Percentiles rank a stretch among this genome's conserved stretches.
Evolutionary conservation across 2,113 vertebrate species (phyloP).

Genomic region (Percopsis transmontana): DNA sequence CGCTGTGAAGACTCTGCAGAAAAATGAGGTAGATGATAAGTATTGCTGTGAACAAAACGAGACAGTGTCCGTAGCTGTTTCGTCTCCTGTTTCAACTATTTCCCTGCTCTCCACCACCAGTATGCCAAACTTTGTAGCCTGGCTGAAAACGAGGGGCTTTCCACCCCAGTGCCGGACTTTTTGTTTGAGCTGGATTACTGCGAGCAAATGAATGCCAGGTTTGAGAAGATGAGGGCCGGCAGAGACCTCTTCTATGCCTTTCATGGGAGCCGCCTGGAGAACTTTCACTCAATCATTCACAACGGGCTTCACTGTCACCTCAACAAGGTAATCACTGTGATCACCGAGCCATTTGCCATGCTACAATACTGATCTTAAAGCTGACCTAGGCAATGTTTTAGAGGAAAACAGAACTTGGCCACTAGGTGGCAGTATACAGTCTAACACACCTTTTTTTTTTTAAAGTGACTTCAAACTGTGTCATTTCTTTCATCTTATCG

Average conservation of each 20-base stretch:
- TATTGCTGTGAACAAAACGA: neutral
- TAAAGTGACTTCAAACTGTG: no score
- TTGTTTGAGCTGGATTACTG: conserved; percentile 93
- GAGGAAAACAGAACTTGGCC: no score
- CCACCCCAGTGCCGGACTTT: conserved; percentile 87
- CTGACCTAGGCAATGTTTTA: no score
- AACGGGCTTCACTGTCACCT: conserved; percentile 96
- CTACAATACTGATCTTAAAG: no score
- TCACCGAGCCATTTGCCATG: no score
- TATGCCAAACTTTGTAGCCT: conserved; percentile 87
- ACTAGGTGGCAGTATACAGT: no score
- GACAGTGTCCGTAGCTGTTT: neutral
- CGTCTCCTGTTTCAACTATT: neutral
- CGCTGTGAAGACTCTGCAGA: conserved; percentile 86
- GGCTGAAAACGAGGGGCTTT: conserved; percentile 77
- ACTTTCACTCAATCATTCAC: conserved; percentile 98
- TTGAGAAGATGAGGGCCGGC: conserved; percentile 86
- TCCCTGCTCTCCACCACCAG: conserved; percentile 73
- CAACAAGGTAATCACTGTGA: conserved; percentile 84
- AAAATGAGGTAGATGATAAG: conserved; percentile 80
- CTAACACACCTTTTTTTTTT: no score
- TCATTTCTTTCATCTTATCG: no score
- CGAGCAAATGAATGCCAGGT: conserved; percentile 85
- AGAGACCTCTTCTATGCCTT: conserved; percentile 92
- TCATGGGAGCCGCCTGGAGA: conserved; percentile 95